phyloP scores from a whole-genome alignment of 30 jellyfish, hydroid and myxozoan species.

The Mastigias papua region DNA sequence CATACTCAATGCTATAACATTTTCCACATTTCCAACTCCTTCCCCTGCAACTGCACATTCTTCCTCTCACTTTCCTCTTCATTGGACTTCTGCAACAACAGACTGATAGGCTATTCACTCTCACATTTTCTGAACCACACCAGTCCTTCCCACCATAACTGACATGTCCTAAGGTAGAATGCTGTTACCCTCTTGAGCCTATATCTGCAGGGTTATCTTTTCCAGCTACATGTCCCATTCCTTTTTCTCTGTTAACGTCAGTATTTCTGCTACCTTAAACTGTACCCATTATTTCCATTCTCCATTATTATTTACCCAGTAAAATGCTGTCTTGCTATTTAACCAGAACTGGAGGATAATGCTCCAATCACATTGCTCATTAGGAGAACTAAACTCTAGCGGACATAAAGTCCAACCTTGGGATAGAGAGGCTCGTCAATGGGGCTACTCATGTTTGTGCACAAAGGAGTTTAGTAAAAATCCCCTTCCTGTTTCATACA shows the following conservation, averaged over 20 bases:
- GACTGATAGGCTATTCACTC: conserved; percentile 33
- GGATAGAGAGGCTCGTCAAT: not conserved
- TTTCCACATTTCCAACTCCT: not conserved
- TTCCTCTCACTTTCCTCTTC: conserved; percentile 32
- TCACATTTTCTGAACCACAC: conserved; percentile 11
- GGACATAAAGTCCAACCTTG: conserved; percentile 30
- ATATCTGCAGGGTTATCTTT: conserved; percentile 23
- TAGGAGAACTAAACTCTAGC: not conserved
- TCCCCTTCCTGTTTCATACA: conserved; percentile 16
- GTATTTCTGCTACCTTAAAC: conserved; percentile 30
- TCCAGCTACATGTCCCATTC: conserved; percentile 49
- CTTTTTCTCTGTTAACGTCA: not conserved
- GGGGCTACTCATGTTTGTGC: conserved; percentile 64
- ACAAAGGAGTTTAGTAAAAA: conserved; percentile 8
- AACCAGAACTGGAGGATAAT: not conserved
- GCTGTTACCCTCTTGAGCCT: conserved; percentile 29
- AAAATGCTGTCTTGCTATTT: conserved; percentile 34
- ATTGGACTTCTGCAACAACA: not conserved
- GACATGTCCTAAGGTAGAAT: not conserved
- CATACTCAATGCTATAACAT: too few species aligned
- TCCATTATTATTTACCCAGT: conserved; percentile 21
- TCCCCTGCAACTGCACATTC: conserved; percentile 19
- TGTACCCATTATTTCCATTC: conserved; percentile 49
- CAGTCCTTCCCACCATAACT: conserved; percentile 58
- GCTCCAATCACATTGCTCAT: conserved; percentile 8